Evolutionary conservation across 2,797 vertebrate genomes (phyloP).

Genomic region (Hypotaenidia okinawae): DNA sequence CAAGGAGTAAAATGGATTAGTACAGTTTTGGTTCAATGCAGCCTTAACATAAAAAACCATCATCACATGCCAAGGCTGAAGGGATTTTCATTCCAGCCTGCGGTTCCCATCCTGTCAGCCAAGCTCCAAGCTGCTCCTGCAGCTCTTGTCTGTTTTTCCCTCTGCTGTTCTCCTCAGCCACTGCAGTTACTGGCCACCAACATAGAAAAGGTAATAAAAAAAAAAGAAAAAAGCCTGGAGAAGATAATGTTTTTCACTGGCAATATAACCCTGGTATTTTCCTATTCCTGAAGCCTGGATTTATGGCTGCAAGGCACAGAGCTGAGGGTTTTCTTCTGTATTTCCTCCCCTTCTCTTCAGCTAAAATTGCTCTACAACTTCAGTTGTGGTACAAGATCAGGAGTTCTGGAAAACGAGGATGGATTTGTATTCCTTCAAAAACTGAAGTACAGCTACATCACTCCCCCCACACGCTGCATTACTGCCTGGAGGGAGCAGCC

Average conservation of each 20-base stretch:
- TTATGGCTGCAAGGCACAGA: not conserved
- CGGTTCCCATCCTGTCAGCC: constrained; percentile 10
- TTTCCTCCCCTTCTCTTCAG: not conserved
- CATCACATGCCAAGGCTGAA: constrained; percentile 59
- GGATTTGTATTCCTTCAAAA: not conserved
- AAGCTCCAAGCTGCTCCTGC: constrained; percentile 19
- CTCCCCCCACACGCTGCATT: accelerated
- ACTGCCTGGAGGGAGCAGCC: not conserved
- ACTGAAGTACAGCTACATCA: not conserved
- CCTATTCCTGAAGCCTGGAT: not conserved
- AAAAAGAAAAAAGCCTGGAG: not conserved
- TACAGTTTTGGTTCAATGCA: constrained; percentile 33
- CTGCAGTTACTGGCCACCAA: not conserved
- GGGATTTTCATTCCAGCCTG: constrained; percentile 58
- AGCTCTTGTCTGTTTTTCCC: not conserved
- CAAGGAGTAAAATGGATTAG: constrained; percentile 41
- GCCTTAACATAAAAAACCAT: constrained; percentile 17
- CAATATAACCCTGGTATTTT: not conserved
- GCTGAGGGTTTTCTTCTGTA: not conserved
- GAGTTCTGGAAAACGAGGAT: not conserved
- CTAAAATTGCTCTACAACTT: not conserved
- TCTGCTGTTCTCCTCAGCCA: not conserved
- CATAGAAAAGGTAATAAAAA: not conserved
- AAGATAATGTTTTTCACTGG: not conserved
- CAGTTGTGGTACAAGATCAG: not conserved